Base-by-base conservation (phyloP, 2,888 invertebrate genomes). In the Drosophila tanythrix region DNA sequence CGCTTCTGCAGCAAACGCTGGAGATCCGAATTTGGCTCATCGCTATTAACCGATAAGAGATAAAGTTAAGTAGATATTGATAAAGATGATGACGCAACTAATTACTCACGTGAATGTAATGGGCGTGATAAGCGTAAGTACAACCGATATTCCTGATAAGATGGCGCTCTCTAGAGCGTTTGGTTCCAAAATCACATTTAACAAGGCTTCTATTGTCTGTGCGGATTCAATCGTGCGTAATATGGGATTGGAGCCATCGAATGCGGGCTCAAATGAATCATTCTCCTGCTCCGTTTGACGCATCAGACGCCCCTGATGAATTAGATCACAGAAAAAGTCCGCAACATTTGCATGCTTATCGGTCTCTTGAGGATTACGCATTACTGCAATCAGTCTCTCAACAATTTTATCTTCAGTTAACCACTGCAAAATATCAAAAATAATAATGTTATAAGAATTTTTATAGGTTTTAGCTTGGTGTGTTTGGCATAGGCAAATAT, bases 311-410 rank as follows among this genome's bases (percentile, higher is more conserved):
- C 95, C 95, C 91, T 94, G 94, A 88, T 95, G 94, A 81, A 98
- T 95, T 92, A 98, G 96, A 94, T 98, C 98, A 94, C 97, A 96
- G 90, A 98, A 95, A 93, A 98, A 95, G 94, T 97, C 96, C 87
- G 98, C 96, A 90, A 97, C 97, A 94, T 98, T 98, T 90, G 95
- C 95, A 92, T 98, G 97, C 89, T 96, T 96, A 89, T 96, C 96
- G 87, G 95, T 94, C 90, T 96, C 95, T 82, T 95, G 93, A 80
- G 95, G 94, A 76, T 95, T 95, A 88, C 96, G 92, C 88, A 95
- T 93, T 83, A 95, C 94, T 87, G 94, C 94, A 90, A 95, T 94
- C 92, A 99, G 94, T 92, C 96, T 96, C 94, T 97, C 96, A 81
- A 99, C 95, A 91, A 98, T 95, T 93, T 96, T 95, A 93, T 98